Evolutionary conservation across 2,888 invertebrate genomes (phyloP), one percentile per base, ranked within the genome.

Genomic region (Lamellibrachia satsuma): DNA sequence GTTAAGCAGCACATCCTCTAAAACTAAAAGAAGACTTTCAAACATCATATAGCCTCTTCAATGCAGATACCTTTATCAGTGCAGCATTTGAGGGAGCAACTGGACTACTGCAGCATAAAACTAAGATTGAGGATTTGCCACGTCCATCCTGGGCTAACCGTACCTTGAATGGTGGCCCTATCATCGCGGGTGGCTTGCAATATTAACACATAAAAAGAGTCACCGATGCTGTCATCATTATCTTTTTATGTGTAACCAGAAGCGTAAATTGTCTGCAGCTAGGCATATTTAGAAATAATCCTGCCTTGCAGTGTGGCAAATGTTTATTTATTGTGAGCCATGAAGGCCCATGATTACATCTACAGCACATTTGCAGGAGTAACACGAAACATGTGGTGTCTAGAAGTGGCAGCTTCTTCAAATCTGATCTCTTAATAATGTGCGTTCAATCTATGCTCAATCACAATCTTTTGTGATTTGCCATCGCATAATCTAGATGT

Each of bases 301-400:
- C 75, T 75, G 75, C 22, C 75, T 75, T 75, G 75, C 75, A n/a
- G 75, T 75, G 75, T 75, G 6, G 75, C 75, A 75, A 75, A 75
- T 75, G 75, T 75, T 75, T 75, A 75, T 75, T 75, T 75, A 75
- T 75, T 75, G 75, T 75, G 75, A 39, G 39, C 39, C 39, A 39
- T 39, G 39, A 39, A 39, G 75, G 75, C 75, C 75, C n/a, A n/a
- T 75, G 75, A 75, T 75, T 75, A 75, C 75, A 75, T 75, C 75
- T 75, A 75, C 15, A 75, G 75, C 75, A 75, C 75, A 75, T 75
- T 75, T 75, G 75, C 75, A 22, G 75, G 22, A 75, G 75, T 75
- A 75, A 75, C 75, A 75, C n/a, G 75, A 75, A 75, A 75, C 75
- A 75, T 75, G 75, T 75, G 75, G 75, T 75, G 75, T 75, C 75